Evolutionary conservation across 2,888 invertebrate species (phyloP).

Genomic region (Oeneis ivallda): DNA sequence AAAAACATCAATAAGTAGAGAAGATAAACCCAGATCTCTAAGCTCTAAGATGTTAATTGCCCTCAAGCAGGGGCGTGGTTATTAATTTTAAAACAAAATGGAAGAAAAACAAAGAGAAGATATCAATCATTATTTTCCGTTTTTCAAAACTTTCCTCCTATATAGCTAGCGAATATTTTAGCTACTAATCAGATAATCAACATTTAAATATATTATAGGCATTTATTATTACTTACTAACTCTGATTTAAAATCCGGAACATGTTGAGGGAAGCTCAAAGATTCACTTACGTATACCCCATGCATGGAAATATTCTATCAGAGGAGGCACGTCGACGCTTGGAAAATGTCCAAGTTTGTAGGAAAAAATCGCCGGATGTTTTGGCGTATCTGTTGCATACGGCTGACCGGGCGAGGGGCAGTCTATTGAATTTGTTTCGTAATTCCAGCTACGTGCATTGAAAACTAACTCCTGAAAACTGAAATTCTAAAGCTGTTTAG

Average conservation of each 20-base stretch:
- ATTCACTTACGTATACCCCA: neutral
- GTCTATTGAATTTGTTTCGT: slow-evolving; percentile 21
- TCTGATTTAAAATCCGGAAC: neutral
- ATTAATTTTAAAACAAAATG: too few relatives aligned
- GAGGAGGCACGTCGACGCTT: slow-evolving; percentile 17
- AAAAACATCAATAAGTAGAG: too few relatives aligned
- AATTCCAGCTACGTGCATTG: slow-evolving; percentile 17
- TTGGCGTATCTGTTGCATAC: slow-evolving; percentile 29
- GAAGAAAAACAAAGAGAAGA: too few relatives aligned
- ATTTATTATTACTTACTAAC: too few relatives aligned
- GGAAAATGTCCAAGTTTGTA: slow-evolving; percentile 29
- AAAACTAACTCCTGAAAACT: slow-evolving; percentile 4
- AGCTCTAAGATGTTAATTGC: too few relatives aligned
- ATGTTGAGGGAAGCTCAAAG: neutral
- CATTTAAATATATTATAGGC: too few relatives aligned
- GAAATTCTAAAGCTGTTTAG: neutral
- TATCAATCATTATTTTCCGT: too few relatives aligned
- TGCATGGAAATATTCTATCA: slow-evolving; percentile 3
- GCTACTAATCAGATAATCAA: too few relatives aligned
- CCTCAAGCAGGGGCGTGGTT: too few relatives aligned
- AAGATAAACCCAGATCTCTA: too few relatives aligned
- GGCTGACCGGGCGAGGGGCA: slow-evolving; percentile 21
- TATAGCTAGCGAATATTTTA: too few relatives aligned
- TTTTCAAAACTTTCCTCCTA: too few relatives aligned
- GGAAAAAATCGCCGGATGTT: slow-evolving; percentile 22